A percentile compares a stretch with the other conserved stretches of the same genome.
These are phyloP conservation scores for Drosophila multiciliata DNA, from an alignment of 2,888 invertebrate genomes.

Conservation along the genomic window DNA sequence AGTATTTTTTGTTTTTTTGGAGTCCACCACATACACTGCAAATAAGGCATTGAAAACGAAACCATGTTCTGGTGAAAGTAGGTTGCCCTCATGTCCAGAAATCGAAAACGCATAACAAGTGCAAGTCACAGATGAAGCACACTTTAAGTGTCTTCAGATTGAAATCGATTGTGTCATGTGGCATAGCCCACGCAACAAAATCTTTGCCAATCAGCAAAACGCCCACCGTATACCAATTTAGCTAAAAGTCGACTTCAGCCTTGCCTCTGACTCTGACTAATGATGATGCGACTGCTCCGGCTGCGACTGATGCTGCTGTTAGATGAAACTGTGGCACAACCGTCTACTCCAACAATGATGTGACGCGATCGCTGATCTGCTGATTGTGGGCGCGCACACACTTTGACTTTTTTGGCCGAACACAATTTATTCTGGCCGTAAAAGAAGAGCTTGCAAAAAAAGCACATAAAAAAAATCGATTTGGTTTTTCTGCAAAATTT, in stretches of 20 bases:
- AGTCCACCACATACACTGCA: constrained; percentile 3
- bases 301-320: constrained; percentile 20
- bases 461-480: constrained; percentile 47
- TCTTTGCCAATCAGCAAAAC: constrained; percentile 54
- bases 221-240: constrained; percentile 63
- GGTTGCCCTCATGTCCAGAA: constrained; percentile 54
- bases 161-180: constrained; percentile 69
- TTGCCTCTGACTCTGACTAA: constrained; percentile 50
- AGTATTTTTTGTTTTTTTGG: constrained; percentile 25
- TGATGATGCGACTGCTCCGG: constrained; percentile 44
- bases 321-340: constrained; percentile 36
- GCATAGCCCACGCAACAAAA: constrained; percentile 42
- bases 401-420: constrained; percentile 54
- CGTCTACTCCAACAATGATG: constrained; percentile 11
- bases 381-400: constrained; percentile 68
- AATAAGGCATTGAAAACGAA: constrained; percentile 72
- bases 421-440: constrained; percentile 58
- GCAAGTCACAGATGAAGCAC: constrained; percentile 48
- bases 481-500: constrained; percentile 60
- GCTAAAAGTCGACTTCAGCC: constrained; percentile 47
- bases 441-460: constrained; percentile 51
- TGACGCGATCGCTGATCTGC: constrained; percentile 34
- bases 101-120: constrained; percentile 73
- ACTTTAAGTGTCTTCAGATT: constrained; percentile 25
- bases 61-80: constrained; percentile 77